These are phyloP conservation scores for Zele albiditarsus DNA, from an alignment of 2,888 invertebrate genomes.

Conservation along the genomic window DNA sequence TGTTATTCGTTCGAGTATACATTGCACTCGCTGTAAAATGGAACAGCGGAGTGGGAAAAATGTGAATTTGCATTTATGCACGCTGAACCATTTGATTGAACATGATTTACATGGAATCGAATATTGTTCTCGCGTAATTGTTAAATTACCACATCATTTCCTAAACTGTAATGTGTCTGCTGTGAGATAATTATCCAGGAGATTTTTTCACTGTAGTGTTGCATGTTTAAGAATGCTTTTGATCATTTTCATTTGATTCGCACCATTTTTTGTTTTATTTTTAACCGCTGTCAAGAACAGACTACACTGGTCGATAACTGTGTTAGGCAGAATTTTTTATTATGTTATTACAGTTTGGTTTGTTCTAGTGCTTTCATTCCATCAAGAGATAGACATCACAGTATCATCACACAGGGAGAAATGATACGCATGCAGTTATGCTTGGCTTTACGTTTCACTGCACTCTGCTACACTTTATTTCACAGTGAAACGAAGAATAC, in stretches of 20 bases:
- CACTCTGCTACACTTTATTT: background rate
- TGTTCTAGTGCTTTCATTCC: constrained; percentile 41
- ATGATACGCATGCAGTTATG: constrained; percentile 2
- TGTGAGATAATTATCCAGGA: background rate
- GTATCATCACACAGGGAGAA: background rate
- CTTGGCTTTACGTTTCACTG: background rate
- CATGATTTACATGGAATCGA: background rate
- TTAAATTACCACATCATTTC: background rate
- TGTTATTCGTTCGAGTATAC: constrained; percentile 2
- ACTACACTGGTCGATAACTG: background rate
- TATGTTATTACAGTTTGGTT: constrained; percentile 48
- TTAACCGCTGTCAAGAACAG: background rate
- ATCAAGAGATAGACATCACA: background rate
- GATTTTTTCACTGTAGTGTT: background rate
- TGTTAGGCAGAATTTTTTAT: constrained; percentile 38
- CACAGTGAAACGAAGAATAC: background rate
- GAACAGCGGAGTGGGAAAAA: background rate
- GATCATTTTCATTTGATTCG: background rate
- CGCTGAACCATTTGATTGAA: background rate
- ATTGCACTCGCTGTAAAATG: background rate
- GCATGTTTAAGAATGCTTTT: background rate
- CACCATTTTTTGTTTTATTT: background rate
- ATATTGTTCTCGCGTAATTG: too few species aligned
- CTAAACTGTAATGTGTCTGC: background rate
- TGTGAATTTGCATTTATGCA: background rate